Evolutionary conservation across 2,113 vertebrate genomes (phyloP).

Genomic region (Pandion haliaetus): DNA sequence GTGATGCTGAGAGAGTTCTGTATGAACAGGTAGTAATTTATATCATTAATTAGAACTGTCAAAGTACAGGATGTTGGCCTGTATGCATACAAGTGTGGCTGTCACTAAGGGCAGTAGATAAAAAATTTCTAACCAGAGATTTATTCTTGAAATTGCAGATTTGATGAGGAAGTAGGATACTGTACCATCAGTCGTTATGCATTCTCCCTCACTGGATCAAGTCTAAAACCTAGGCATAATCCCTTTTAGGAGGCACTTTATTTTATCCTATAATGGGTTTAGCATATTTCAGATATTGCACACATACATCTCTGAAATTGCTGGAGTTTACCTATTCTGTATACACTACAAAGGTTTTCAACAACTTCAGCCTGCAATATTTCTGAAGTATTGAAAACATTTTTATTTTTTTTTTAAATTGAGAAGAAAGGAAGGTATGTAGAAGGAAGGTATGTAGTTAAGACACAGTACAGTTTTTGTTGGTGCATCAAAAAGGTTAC

Average conservation of each 20-base stretch:
- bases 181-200: neutral
- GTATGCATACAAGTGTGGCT: neutral
- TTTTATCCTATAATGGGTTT: neutral
- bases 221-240: neutral
- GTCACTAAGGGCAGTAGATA: neutral
- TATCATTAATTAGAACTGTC: neutral
- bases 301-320: neutral
- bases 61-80: neutral
- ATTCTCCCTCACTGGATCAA: neutral
- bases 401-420: neutral
- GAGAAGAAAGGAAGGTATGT: neutral
- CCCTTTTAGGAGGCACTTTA: neutral
- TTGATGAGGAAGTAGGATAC: neutral
- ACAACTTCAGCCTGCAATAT: neutral
- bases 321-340: neutral
- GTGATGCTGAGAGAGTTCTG: neutral
- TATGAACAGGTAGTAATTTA: neutral
- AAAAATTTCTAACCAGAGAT: neutral
- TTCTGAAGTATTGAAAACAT: neutral
- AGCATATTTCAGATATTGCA: neutral
- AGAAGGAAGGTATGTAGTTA: neutral
- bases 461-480: neutral
- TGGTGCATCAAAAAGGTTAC: conserved; percentile 9
- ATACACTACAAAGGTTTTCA: neutral
- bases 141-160: neutral